Evolutionary conservation across 2,113 vertebrate genomes (phyloP).

Genomic region (Carollia perspicillata): DNA sequence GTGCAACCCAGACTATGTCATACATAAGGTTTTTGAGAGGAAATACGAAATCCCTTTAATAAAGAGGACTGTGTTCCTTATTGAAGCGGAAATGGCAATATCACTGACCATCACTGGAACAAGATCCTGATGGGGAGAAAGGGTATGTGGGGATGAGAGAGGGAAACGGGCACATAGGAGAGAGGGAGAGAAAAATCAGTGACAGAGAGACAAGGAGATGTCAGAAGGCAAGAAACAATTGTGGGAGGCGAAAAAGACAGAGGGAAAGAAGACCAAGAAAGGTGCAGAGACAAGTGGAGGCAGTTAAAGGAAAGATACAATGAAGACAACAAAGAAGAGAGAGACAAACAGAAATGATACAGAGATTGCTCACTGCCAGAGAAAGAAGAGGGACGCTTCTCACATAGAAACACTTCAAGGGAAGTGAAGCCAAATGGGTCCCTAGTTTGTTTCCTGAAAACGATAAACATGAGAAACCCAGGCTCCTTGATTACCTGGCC

Average conservation of each 20-base stretch:
- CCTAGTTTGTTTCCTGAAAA: not conserved
- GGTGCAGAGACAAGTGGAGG: not conserved
- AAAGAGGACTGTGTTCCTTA: not conserved
- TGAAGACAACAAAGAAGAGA: not conserved
- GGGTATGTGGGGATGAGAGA: not conserved
- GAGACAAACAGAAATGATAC: not conserved
- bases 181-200: not conserved
- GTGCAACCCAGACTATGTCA: not conserved
- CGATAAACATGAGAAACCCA: not conserved
- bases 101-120: not conserved
- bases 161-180: not conserved
- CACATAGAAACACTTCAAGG: not conserved
- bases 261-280: not conserved
- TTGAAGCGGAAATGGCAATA: not conserved
- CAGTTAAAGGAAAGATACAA: constrained; percentile 5
- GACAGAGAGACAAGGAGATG: not conserved
- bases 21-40: not conserved
- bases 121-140: not conserved
- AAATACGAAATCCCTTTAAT: not conserved
- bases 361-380: not conserved
- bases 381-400: not conserved
- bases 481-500: not conserved
- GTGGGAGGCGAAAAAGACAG: not conserved
- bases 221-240: not conserved
- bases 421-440: not conserved